A percentile compares a stretch with the other conserved stretches of the same genome.
Evolutionary conservation across 2,797 vertebrate species (phyloP).

Genomic region (Sarcoramphus papa): DNA sequence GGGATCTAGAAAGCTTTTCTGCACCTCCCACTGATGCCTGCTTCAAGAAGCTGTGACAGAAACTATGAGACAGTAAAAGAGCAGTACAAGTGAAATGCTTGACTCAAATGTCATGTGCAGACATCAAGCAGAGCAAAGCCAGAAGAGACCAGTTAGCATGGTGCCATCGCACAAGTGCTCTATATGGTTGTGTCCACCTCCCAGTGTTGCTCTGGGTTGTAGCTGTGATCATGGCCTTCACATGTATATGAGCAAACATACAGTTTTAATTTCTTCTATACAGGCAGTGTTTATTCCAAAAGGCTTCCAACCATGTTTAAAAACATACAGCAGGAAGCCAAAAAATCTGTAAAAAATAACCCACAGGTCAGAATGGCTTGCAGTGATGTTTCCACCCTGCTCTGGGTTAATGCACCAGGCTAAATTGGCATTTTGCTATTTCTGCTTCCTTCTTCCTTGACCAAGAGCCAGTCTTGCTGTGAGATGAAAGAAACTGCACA

Average conservation of each 20-base stretch:
- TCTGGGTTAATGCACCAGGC: not conserved
- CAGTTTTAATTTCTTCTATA: not conserved
- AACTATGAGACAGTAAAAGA: not conserved
- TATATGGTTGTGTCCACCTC: not conserved
- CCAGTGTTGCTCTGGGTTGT: not conserved
- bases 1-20: not conserved
- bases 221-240: not conserved
- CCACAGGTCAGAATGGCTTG: not conserved
- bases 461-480: not conserved
- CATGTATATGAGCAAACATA: not conserved
- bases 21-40: not conserved
- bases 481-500: not conserved
- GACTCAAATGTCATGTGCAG: not conserved
- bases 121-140: not conserved
- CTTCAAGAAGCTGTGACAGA: not conserved
- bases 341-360: not conserved
- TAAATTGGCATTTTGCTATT: not conserved
- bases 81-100: not conserved
- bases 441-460: not conserved
- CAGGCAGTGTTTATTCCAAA: not conserved
- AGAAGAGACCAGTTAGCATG: not conserved
- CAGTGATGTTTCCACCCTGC: not conserved
- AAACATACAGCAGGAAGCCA: not conserved
- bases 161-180: not conserved
- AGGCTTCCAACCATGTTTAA: not conserved